Evolutionary conservation across 2,113 vertebrate genomes (phyloP).

Genomic region (Caranx melampygus): DNA sequence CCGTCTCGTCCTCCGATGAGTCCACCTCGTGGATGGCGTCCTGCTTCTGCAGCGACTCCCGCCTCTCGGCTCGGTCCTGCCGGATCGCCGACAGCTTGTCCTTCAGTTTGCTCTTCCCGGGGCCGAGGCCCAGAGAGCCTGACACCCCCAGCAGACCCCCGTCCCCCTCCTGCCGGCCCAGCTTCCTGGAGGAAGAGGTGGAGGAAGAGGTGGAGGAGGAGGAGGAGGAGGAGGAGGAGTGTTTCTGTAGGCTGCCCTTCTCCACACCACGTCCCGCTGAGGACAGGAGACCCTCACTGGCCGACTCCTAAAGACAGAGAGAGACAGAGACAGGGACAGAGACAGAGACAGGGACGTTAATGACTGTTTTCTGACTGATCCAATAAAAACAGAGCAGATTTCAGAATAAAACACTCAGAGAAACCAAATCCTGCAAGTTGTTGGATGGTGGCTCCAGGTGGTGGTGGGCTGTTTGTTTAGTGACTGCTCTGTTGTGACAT

Average conservation of each 20-base stretch:
- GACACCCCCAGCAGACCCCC: slow-evolving; percentile 34
- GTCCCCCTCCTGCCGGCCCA: slow-evolving; percentile 84
- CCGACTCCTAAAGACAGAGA: slow-evolving; percentile 83
- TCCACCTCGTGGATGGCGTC: slow-evolving; percentile 97
- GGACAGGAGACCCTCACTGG: slow-evolving; percentile 77
- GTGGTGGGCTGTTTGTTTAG: too few species aligned
- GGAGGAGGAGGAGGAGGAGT: slow-evolving; percentile 68
- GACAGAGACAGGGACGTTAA: too few species aligned
- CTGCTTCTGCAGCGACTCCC: slow-evolving; percentile 96
- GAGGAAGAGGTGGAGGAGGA: slow-evolving; percentile 57
- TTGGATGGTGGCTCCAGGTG: too few species aligned
- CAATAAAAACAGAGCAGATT: too few species aligned
- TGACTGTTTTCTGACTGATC: too few species aligned
- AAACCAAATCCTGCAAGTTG: too few species aligned
- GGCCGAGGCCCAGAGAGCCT: slow-evolving; percentile 73
- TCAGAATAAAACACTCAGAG: too few species aligned
- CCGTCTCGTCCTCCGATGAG: slow-evolving; percentile 94
- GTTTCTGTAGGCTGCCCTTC: slow-evolving; percentile 89
- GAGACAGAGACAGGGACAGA: neutral
- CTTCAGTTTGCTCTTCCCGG: slow-evolving; percentile 84
- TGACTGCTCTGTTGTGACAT: too few species aligned
- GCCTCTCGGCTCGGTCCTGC: slow-evolving; percentile 93
- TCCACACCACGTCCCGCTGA: slow-evolving; percentile 84
- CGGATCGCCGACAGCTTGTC: slow-evolving; percentile 90
- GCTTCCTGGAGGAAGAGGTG: slow-evolving; percentile 80